These are phyloP conservation scores for Hyla sarda DNA, from an alignment of 2,113 vertebrate genomes.

Conservation along the genomic window DNA sequence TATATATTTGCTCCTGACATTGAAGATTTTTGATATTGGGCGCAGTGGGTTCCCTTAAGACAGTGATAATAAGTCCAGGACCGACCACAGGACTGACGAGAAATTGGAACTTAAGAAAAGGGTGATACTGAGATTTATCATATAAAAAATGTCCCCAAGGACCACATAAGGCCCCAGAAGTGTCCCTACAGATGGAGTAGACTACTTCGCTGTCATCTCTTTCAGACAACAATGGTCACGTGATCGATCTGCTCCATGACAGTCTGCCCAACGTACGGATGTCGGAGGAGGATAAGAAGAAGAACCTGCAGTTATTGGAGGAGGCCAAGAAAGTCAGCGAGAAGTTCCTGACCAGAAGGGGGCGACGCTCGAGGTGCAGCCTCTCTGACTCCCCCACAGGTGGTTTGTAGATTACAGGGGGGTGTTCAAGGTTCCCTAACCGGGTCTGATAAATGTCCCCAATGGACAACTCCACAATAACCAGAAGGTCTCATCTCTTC, in stretches of 20 bases:
- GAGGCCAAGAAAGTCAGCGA: conserved; percentile 94
- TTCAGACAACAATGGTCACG: conserved; percentile 84
- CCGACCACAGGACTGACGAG: no score
- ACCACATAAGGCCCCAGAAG: no score
- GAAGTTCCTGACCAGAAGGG: conserved; percentile 87
- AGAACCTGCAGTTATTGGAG: conserved; percentile 92
- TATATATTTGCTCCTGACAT: no score
- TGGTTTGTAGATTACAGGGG: conserved; percentile 54
- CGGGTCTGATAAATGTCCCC: no score
- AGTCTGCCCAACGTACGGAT: conserved; percentile 89
- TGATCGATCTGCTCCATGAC: conserved; percentile 93
- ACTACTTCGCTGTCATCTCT: background rate
- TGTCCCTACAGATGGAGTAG: background rate
- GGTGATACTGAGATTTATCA: no score
- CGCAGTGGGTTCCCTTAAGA: no score
- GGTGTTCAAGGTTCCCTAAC: no score
- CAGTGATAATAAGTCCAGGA: no score
- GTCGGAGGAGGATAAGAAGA: conserved; percentile 93
- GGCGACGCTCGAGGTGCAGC: conserved; percentile 88
- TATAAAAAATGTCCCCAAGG: no score
- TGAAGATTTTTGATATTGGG: no score
- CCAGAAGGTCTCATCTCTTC: background rate
- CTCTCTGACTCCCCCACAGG: conserved; percentile 85
- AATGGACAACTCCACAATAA: no score
- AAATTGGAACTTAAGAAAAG: no score